Conservation (phyloP, 2,113 vertebrate species). For the Phalacrocorax carbo region DNA sequence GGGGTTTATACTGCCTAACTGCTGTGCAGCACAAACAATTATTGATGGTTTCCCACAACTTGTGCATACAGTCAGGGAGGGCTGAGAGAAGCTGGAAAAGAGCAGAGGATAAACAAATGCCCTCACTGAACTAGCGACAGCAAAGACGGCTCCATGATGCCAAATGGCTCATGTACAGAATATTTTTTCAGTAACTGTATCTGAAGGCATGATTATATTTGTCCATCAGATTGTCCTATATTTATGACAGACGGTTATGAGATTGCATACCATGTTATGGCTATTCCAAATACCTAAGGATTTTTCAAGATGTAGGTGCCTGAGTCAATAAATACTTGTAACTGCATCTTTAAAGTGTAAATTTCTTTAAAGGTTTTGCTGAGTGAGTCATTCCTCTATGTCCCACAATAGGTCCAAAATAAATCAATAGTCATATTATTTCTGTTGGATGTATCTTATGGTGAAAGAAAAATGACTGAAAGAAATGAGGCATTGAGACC, state of each 20-base stretch:
- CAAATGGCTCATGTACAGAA: background rate
- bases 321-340: background rate
- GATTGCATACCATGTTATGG: background rate
- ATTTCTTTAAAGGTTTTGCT: background rate
- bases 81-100: background rate
- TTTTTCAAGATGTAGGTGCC: background rate
- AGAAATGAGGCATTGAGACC: background rate
- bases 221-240: background rate
- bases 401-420: fast-evolving
- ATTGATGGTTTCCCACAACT: background rate
- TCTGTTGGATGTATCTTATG: background rate
- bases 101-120: too few relatives aligned
- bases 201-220: background rate
- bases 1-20: background rate
- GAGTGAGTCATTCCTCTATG: background rate
- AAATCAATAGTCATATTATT: background rate
- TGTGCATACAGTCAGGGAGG: too few relatives aligned
- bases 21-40: background rate
- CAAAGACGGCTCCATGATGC: background rate
- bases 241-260: background rate
- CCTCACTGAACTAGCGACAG: background rate
- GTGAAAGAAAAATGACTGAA: background rate
- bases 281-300: background rate
- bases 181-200: background rate
- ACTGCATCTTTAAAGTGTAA: background rate